Base-by-base conservation (phyloP, 2,888 invertebrate genomes). In the Oxycera nigricornis region DNA sequence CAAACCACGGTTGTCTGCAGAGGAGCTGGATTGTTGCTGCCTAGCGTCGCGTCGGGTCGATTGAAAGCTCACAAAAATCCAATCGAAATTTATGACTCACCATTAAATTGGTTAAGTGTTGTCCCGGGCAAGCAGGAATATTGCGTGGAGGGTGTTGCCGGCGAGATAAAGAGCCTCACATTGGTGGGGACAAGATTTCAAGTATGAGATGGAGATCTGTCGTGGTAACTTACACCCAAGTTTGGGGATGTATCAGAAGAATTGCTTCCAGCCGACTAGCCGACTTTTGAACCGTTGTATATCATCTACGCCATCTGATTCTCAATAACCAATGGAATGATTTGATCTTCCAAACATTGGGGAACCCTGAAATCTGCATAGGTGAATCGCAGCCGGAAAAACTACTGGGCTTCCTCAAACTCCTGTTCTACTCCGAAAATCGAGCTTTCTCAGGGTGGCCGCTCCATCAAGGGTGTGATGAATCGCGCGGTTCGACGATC, bases 381-480 rank as follows among this genome's bases (percentile, higher is more conserved):
- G n/a, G n/a, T n/a, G n/a, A n/a, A n/a, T n/a, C n/a, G n/a, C n/a
- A n/a, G n/a, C n/a, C n/a, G n/a, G n/a, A n/a, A n/a, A n/a, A n/a
- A n/a, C n/a, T n/a, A n/a, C n/a, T n/a, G n/a, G n/a, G n/a, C n/a
- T n/a, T n/a, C n/a, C n/a, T n/a, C n/a, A n/a, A n/a, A n/a, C n/a
- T n/a, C n/a, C n/a, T n/a, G n/a, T n/a, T n/a, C n/a, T n/a, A n/a
- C n/a, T n/a, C n/a, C n/a, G n/a, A n/a, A n/a, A n/a, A n/a, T n/a
- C n/a, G n/a, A n/a, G n/a, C n/a, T n/a, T n/a, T n/a, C n/a, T n/a
- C 30, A 26, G 39, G 39, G 39, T 65, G 65, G 65, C 41, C 65
- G 30, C 39, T 61, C 46, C 17, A 24, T 39, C 11, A 41, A 65
- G 65, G 30, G 65, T 65, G 65, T 65, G 39, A 65, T 41, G 65